Base-by-base conservation (phyloP, 2,113 vertebrate species). In the Hyla sarda region DNA sequence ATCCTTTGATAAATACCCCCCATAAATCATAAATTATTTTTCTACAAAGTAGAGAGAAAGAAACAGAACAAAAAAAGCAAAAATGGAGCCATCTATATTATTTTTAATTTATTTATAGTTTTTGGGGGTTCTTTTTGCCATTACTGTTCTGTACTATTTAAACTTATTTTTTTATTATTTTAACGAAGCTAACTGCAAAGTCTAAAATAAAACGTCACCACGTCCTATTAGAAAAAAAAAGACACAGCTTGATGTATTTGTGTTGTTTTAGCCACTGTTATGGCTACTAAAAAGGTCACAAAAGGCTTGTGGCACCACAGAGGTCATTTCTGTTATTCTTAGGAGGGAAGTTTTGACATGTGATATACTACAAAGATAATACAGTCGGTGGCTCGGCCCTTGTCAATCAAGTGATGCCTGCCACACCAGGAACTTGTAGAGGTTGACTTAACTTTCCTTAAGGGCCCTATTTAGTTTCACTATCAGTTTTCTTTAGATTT, bases 201-300 rank as follows among this genome's bases (percentile, higher is more conserved):
- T 28, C 37, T 82, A 78, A 82, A 87, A 62, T 87, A 82, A 82
- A 87, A 69, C 52, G 50, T 87, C 77, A 73, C 37, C 77, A 73
- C 30, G 47, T n/a, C 48, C 67, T 48, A 28, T 56, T 17, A 65
- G n/a, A n/a, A 50, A 54, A 50, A 54, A 71, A 80, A 58, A 58
- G 16, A 88, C 75, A 82, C 50, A 76, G 5, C 41, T 90, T 90
- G 82, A 89, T 88, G 88, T 90, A 88, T 90, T 84, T 89, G 89
- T 92, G 90, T 92, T 94, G 89, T 92, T 92, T 91, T 90, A 92
- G 90, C 90, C 91, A 94, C 92, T 95, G 93, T 94, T 95, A 94
- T 94, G 93, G 93, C 93, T 93, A 93, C 91, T 90, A 93, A 93
- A 90, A 92, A 94, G 93, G 93, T 95, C 87, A 83, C 89, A 88